These are phyloP conservation scores for Cyclura pinguis DNA, from an alignment of 2,797 vertebrate species.

Conservation along the genomic window DNA sequence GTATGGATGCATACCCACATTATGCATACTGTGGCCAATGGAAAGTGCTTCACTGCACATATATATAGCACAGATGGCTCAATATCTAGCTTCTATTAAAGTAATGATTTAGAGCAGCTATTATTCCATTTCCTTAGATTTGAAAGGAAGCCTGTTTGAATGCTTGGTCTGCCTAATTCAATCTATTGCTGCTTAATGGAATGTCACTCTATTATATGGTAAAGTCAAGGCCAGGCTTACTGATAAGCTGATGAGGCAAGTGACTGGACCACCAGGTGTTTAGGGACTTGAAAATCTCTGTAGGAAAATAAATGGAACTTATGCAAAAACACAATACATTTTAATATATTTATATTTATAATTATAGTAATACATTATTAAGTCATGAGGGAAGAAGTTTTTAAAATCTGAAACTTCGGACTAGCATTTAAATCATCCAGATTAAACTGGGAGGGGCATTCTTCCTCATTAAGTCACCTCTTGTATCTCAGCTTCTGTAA, in stretches of 20 bases:
- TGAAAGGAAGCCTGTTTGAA: neutral
- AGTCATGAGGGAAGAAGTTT: neutral
- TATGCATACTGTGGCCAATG: neutral
- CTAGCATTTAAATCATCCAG: neutral
- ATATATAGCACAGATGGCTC: neutral
- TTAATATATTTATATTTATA: neutral
- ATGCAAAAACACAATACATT: neutral
- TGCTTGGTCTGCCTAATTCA: constrained; percentile 2
- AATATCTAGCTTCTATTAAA: constrained; percentile 2
- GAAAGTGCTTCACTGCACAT: neutral
- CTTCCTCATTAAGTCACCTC: neutral
- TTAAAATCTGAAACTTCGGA: neutral
- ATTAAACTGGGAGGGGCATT: neutral
- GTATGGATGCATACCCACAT: neutral
- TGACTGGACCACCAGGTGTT: neutral
- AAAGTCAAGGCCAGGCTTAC: neutral
- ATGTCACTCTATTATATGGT: neutral
- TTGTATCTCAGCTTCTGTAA: neutral
- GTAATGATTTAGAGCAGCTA: neutral
- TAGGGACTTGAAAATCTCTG: neutral
- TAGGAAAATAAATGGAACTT: neutral
- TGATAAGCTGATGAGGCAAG: neutral
- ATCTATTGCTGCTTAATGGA: neutral
- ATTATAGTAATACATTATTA: neutral
- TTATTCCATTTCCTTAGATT: neutral